Conservation (phyloP, 2,797 vertebrate genomes). For the Salarias fasciatus region DNA sequence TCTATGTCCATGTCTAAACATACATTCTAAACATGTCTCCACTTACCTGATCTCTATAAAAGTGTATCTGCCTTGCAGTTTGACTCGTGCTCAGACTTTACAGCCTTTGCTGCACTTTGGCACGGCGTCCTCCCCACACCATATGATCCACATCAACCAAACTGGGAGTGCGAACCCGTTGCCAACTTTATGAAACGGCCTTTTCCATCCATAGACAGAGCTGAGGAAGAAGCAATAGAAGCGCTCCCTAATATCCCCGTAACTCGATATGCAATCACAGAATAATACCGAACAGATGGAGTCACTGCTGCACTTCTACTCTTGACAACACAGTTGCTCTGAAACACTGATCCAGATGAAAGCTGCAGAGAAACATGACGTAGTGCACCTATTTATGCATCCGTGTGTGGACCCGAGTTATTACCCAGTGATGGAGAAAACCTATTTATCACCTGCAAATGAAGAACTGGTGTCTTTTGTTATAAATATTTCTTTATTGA, state of each 20-base stretch:
- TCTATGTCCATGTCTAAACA: too few species aligned
- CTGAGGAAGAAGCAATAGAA: slow-evolving; percentile 35
- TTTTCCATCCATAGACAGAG: slow-evolving; percentile 17
- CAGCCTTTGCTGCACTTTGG: slow-evolving; percentile 2
- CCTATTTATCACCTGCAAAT: too few species aligned
- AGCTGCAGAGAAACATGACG: neutral
- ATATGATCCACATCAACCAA: slow-evolving; percentile 28
- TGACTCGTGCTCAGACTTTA: neutral
- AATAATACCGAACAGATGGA: slow-evolving; percentile 55
- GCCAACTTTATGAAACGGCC: slow-evolving; percentile 29
- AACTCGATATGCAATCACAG: slow-evolving; percentile 35
- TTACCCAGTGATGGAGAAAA: neutral
- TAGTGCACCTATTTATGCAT: neutral
- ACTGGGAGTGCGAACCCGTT: neutral
- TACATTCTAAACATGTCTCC: too few species aligned
- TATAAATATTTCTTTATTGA: too few species aligned
- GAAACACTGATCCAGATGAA: slow-evolving; percentile 9
- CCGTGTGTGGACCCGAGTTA: neutral
- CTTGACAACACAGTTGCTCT: slow-evolving; percentile 19
- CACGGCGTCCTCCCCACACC: neutral
- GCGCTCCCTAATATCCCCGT: slow-evolving; percentile 30
- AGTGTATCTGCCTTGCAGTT: too few species aligned
- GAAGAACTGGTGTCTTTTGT: too few species aligned
- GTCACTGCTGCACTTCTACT: slow-evolving; percentile 5
- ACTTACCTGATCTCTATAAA: too few species aligned